Percentiles rank a stretch among this genome's conserved stretches.
Conservation (phyloP, 2,797 vertebrate genomes). For the Amphiprion clarkii region DNA sequence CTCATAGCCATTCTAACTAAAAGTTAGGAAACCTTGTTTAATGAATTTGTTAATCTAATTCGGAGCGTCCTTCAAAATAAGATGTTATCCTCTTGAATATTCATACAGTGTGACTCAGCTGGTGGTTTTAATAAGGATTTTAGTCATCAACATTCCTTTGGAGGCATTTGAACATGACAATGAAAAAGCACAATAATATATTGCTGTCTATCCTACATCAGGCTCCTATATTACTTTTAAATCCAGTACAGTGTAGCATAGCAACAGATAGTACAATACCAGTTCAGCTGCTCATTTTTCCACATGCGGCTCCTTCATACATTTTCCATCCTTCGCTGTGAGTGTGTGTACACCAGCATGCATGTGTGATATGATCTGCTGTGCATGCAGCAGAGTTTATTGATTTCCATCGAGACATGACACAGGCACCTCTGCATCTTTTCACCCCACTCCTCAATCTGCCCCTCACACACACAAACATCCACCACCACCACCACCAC, state of each 20-base stretch:
- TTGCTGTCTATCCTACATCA: background rate
- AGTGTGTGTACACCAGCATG: constrained; percentile 34
- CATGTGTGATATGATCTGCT: constrained; percentile 35
- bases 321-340: background rate
- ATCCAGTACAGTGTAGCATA: constrained; percentile 40
- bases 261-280: constrained; percentile 32
- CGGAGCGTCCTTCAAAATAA: constrained; percentile 23
- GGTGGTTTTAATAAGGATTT: constrained; percentile 31
- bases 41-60: constrained; percentile 47
- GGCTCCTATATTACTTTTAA: constrained; percentile 28
- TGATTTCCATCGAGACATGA: constrained; percentile 79
- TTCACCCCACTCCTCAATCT: constrained; percentile 53
- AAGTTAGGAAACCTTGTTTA: constrained; percentile 36
- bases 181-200: constrained; percentile 11
- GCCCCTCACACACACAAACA: constrained; percentile 9
- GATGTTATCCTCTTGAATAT: constrained; percentile 38
- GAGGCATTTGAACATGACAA: constrained; percentile 2
- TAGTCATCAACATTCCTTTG: constrained; percentile 11
- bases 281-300: constrained; percentile 20
- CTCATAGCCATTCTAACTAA: constrained; percentile 41
- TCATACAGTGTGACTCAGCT: constrained; percentile 15
- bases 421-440: constrained; percentile 67
- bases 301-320: constrained; percentile 13
- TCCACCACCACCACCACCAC: background rate
- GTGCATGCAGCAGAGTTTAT: constrained; percentile 59